Evolutionary conservation across 2,888 invertebrate genomes (phyloP), one percentile per base, ranked within the genome.

Genomic region (Elmis aenea): DNA sequence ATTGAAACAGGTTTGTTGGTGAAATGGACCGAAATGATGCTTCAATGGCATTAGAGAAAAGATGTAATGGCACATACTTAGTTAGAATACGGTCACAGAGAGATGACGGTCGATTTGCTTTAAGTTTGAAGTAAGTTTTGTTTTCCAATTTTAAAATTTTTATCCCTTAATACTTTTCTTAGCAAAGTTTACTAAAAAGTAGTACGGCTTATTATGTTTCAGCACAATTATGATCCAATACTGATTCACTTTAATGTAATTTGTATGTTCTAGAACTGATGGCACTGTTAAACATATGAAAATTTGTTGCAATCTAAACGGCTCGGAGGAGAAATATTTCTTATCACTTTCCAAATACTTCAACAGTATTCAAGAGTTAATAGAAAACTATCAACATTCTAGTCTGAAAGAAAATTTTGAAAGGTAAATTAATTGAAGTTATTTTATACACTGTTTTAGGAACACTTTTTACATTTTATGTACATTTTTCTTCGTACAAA

Each of bases 371-470:
- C 89, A 93, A 51, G 93, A 95, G 64, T 75, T 97, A 47, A 84
- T 97, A 50, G 84, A 86, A 46, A 93, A 90, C 71, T 97, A 96
- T 70, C 90, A 94, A 68, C 79, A 84, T 52, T 85, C 86, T 57
- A 92, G 90, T 61, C 74, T 97, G 45, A 81, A 84, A 1, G 94
- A 95, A 70, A 95, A 93, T 69, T 97, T 97, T 66, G 85, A 85
- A 30, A 83, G 84, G 85, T 85, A 67, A 68, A 67, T 57, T 14
- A 2, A n/a, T n/a, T 13, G n/a, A n/a, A n/a, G n/a, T n/a, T n/a
- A n/a, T n/a, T n/a, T n/a, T n/a, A n/a, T n/a, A n/a, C n/a, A n/a
- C n/a, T n/a, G n/a, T n/a, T n/a, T n/a, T n/a, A n/a, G n/a, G n/a
- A n/a, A n/a, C n/a, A n/a, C n/a, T n/a, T n/a, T n/a, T n/a, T n/a